Conservation (phyloP, 2,888 invertebrate species). For the Metacarcinus magister region DNA sequence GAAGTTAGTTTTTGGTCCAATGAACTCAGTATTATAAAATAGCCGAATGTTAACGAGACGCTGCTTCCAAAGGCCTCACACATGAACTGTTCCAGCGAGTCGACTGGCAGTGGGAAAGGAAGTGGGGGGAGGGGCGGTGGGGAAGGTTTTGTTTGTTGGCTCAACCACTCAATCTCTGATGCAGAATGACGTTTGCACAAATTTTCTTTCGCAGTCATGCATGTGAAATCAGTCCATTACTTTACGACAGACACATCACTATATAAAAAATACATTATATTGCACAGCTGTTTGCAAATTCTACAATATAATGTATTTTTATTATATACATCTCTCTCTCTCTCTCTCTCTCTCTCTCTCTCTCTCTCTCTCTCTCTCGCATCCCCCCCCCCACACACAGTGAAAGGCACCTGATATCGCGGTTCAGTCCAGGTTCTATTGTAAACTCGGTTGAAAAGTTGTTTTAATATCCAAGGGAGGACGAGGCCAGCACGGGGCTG, state of each 20-base stretch:
- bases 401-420: background rate
- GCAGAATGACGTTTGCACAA: background rate
- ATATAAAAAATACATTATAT: background rate
- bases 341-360: background rate
- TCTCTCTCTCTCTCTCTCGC: background rate
- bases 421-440: conserved; percentile 1
- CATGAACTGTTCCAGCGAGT: background rate
- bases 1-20: background rate
- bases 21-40: conserved; percentile 3
- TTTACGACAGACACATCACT: background rate
- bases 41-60: background rate
- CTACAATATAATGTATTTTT: background rate
- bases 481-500: background rate
- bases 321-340: background rate
- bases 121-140: background rate
- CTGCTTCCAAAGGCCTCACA: background rate
- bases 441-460: conserved; percentile 34
- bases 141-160: background rate
- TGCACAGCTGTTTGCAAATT: background rate
- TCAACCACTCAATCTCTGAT: background rate
- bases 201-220: background rate
- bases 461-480: background rate
- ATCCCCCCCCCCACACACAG: no score
- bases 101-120: background rate
- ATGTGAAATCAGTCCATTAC: background rate